These are phyloP conservation scores for Galeruca laticollis DNA, from an alignment of 2,888 invertebrate species.

Conservation along the genomic window DNA sequence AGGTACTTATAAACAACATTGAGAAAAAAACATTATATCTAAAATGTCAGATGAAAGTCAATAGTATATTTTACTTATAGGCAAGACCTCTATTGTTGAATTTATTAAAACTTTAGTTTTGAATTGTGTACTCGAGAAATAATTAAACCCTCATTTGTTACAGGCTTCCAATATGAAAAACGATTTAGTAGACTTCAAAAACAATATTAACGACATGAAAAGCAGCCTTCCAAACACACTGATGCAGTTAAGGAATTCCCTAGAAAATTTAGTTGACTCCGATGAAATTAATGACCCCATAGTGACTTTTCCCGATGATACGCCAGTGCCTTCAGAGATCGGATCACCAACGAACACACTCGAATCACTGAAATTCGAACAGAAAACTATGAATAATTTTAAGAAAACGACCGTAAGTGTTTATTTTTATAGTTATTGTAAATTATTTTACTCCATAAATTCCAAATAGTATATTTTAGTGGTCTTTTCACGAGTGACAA, in stretches of 20 bases:
- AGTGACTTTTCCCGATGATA: conserved; percentile 85
- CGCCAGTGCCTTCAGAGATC: conserved; percentile 73
- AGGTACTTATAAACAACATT: too few relatives aligned
- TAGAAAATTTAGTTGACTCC: conserved; percentile 83
- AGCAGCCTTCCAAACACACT: conserved; percentile 65
- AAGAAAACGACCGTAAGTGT: conserved; percentile 76
- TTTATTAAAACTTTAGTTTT: too few relatives aligned
- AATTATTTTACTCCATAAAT: too few relatives aligned
- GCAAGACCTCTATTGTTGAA: too few relatives aligned
- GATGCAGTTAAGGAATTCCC: conserved; percentile 73
- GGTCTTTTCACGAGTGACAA: too few relatives aligned
- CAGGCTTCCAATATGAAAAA: conserved; percentile 83
- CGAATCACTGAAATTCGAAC: conserved; percentile 85
- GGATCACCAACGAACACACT: conserved; percentile 63
- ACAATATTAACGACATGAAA: conserved; percentile 90
- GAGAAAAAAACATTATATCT: too few relatives aligned
- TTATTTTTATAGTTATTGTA: background rate
- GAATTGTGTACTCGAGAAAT: too few relatives aligned
- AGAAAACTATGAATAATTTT: conserved; percentile 84
- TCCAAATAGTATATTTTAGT: conserved; percentile 30
- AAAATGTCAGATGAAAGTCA: too few relatives aligned
- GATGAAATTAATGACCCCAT: conserved; percentile 72
- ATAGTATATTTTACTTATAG: too few relatives aligned
- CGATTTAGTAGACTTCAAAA: conserved; percentile 82
- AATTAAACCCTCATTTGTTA: too few relatives aligned